A percentile compares a stretch with the other conserved stretches of the same genome.
phyloP scores from a whole-genome alignment of 2,888 invertebrate species.

The Torymus auratus region DNA sequence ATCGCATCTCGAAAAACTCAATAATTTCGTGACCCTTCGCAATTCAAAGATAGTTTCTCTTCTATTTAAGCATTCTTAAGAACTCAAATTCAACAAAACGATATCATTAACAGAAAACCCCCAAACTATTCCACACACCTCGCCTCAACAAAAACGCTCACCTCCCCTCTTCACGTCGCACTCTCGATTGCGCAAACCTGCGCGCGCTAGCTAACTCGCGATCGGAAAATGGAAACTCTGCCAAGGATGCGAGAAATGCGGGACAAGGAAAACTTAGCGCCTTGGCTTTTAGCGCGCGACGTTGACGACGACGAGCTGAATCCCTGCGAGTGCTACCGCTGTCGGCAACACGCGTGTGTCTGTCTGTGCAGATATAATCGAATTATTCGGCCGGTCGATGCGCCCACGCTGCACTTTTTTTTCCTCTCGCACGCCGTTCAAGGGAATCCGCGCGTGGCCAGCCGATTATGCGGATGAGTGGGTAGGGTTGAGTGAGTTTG shows the following conservation, averaged over 20 bases:
- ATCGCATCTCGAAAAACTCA: too few species aligned
- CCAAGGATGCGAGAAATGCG: conserved; percentile 55
- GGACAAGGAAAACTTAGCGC: conserved; percentile 58
- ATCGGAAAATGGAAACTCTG: conserved; percentile 57
- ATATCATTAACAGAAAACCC: too few species aligned
- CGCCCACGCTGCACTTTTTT: background rate
- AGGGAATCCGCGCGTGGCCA: too few species aligned
- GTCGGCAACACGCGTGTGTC: too few species aligned
- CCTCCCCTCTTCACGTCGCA: background rate
- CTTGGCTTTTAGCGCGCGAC: conserved; percentile 42
- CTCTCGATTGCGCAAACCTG: conserved; percentile 29
- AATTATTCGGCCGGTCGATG: conserved; percentile 43
- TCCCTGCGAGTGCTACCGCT: conserved; percentile 14
- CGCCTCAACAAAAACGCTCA: background rate
- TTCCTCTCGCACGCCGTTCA: too few species aligned
- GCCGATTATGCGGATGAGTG: too few species aligned
- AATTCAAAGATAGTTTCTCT: too few species aligned
- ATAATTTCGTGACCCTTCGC: too few species aligned
- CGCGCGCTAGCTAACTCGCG: background rate
- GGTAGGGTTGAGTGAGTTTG: too few species aligned
- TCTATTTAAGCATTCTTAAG: too few species aligned
- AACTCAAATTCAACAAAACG: too few species aligned
- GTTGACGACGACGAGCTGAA: conserved; percentile 16
- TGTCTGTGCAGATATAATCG: conserved; percentile 18
- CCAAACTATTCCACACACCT: too few species aligned